Conservation (phyloP, 2,113 vertebrate species). For the Dromiciops gliroides region DNA sequence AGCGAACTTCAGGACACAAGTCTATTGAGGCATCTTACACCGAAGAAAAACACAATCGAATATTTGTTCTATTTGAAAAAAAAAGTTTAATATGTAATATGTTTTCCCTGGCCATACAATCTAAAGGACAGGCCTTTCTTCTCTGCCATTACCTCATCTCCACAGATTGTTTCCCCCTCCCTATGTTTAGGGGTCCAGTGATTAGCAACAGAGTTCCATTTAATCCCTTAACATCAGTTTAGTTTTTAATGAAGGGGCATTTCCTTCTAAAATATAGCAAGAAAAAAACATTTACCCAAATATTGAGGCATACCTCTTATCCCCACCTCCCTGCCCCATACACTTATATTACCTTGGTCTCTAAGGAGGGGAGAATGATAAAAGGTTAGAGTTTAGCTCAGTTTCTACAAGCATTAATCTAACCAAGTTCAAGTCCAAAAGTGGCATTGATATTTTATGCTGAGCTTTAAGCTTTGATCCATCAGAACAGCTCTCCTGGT, state of each 20-base stretch:
- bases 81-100: background rate
- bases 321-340: background rate
- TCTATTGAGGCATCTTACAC: background rate
- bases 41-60: background rate
- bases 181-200: background rate
- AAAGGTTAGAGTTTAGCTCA: background rate
- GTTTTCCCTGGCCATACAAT: background rate
- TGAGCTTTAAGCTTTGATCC: background rate
- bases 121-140: background rate
- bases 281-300: background rate
- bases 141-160: background rate
- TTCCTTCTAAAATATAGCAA: background rate
- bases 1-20: background rate
- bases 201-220: background rate
- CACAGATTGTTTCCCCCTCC: background rate
- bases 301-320: background rate
- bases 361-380: background rate
- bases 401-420: background rate
- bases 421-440: background rate
- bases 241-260: background rate
- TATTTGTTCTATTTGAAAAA: background rate
- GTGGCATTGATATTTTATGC: background rate
- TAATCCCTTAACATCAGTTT: background rate
- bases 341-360: background rate
- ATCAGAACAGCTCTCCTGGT: background rate